Evolutionary conservation across 92 coral and sea anemone genomes (phyloP).

Genomic region (Actinostola sp.): DNA sequence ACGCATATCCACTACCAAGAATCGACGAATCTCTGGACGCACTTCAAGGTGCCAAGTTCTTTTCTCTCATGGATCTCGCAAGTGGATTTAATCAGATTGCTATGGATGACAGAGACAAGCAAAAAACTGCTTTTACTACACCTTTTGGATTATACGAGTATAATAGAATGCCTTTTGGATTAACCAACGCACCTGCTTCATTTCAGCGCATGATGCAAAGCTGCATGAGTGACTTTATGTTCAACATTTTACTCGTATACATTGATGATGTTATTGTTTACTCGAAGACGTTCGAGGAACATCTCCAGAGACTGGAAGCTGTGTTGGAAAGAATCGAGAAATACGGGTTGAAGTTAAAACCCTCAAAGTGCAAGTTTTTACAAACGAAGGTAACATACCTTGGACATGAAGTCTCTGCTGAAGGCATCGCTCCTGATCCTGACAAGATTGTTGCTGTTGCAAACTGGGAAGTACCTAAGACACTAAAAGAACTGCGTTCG

Average conservation of each 20-base stretch:
- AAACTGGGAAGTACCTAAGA: constrained; percentile 59
- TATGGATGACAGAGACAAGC: constrained; percentile 51
- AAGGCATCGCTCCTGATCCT: constrained; percentile 63
- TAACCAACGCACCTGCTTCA: constrained; percentile 55
- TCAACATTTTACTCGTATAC: constrained; percentile 57
- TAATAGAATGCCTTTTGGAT: constrained; percentile 57
- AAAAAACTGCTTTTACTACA: constrained; percentile 60
- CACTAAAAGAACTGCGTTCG: constrained; percentile 53
- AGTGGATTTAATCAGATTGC: constrained; percentile 68
- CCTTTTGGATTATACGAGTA: constrained; percentile 59
- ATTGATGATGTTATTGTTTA: constrained; percentile 50
- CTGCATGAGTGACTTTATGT: constrained; percentile 53
- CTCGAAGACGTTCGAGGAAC: constrained; percentile 57
- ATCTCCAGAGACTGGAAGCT: constrained; percentile 55
- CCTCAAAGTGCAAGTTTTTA: constrained; percentile 57
- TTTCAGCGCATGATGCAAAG: constrained; percentile 62
- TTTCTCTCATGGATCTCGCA: constrained; percentile 21
- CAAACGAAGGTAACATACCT: constrained; percentile 49
- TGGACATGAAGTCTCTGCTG: constrained; percentile 61
- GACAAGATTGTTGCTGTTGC: constrained; percentile 50
- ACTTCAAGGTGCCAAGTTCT: constrained; percentile 36
- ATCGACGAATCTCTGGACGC: constrained; percentile 51
- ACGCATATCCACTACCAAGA: constrained; percentile 46
- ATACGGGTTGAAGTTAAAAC: constrained; percentile 57
- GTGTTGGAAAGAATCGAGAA: constrained; percentile 39